Percentiles rank a stretch among this genome's conserved stretches.
These are phyloP conservation scores for Phyto melanocephala DNA, from an alignment of 2,888 invertebrate species.

Conservation along the genomic window DNA sequence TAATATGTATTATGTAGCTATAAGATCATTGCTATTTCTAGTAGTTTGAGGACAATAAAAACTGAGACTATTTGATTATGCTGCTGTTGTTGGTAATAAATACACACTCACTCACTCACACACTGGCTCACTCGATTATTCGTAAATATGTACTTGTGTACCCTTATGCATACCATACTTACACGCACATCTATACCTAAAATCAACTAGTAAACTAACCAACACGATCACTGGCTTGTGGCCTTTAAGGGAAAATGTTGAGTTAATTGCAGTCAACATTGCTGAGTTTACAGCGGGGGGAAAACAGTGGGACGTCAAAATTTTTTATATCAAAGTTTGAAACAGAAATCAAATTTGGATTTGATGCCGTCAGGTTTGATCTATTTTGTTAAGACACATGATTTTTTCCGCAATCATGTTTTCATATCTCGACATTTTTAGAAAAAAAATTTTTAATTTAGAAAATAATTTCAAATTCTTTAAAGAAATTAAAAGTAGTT, in stretches of 20 bases:
- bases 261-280: constrained; percentile 63
- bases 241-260: constrained; percentile 65
- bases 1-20: constrained; percentile 30
- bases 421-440: no score
- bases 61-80: constrained; percentile 8
- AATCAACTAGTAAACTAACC: constrained; percentile 28
- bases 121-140: background rate
- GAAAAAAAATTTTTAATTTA: no score
- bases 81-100: constrained; percentile 25
- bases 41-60: constrained; percentile 49
- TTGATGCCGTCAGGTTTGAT: no score
- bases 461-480: no score
- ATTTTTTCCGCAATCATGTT: no score
- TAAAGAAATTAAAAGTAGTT: no score
- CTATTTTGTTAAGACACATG: no score
- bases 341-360: no score
- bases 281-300: constrained; percentile 14
- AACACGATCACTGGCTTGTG: constrained; percentile 59
- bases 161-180: background rate
- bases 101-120: background rate
- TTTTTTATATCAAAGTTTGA: no score
- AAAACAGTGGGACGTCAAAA: constrained; percentile 14
- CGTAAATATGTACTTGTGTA: background rate
- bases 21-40: constrained; percentile 53
- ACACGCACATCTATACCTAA: constrained; percentile 22